Evolutionary conservation across 2,113 vertebrate genomes (phyloP).

Genomic region (Vanacampus margaritifer): DNA sequence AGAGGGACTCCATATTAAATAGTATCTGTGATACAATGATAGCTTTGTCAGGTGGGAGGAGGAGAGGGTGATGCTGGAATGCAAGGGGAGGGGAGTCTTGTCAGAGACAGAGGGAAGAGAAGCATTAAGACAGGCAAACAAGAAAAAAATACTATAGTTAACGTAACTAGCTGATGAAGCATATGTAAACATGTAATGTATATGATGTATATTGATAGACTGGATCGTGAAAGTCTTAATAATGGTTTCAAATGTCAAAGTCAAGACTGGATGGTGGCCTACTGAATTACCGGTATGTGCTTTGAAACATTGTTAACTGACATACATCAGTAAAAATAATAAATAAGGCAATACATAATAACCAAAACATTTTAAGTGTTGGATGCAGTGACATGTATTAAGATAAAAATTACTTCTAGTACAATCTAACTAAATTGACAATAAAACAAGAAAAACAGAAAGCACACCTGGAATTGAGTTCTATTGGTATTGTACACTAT

Average conservation of each 20-base stretch:
- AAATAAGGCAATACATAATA: too few relatives aligned
- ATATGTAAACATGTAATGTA: too few relatives aligned
- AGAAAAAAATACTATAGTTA: not conserved
- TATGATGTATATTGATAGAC: too few relatives aligned
- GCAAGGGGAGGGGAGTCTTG: slow-evolving; percentile 47
- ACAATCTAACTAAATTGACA: not conserved
- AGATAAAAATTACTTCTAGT: not conserved
- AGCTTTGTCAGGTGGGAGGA: slow-evolving; percentile 73
- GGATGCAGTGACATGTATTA: too few relatives aligned
- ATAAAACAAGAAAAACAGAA: not conserved
- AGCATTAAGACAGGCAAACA: slow-evolving; percentile 6
- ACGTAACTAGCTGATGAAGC: not conserved
- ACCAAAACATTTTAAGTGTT: too few relatives aligned
- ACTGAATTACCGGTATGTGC: too few relatives aligned
- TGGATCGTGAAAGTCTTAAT: too few relatives aligned
- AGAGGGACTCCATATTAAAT: slow-evolving; percentile 63
- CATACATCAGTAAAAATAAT: not conserved
- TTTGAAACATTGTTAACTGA: too few relatives aligned
- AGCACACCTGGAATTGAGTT: too few relatives aligned
- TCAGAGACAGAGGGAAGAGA: slow-evolving; percentile 30
- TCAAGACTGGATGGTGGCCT: too few relatives aligned
- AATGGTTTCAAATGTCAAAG: too few relatives aligned
- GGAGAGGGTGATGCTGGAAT: slow-evolving; percentile 61
- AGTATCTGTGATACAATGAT: slow-evolving; percentile 63
- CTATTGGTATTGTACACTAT: not conserved